Evolutionary conservation across 2,888 invertebrate genomes (phyloP).

Genomic region (Eupithecia subfuscata): DNA sequence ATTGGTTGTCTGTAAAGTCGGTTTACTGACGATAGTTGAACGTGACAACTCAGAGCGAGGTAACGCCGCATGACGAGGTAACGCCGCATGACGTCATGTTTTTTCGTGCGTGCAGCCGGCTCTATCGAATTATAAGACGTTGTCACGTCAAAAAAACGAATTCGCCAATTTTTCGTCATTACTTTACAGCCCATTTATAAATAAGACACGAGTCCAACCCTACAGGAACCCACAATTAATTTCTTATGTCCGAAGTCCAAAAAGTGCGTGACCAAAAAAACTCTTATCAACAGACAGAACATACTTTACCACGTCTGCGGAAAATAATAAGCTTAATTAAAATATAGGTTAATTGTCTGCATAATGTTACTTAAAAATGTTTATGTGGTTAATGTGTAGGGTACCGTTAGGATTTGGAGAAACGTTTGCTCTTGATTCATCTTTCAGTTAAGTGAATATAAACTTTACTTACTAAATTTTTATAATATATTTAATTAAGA

Average conservation of each 20-base stretch:
- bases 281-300: constrained; percentile 30
- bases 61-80: no score
- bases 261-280: constrained; percentile 35
- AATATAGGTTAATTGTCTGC: constrained; percentile 64
- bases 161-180: not conserved
- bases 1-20: no score
- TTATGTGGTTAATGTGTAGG: constrained; percentile 33
- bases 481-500: no score
- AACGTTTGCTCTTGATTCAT: not conserved
- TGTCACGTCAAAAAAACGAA: no score
- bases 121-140: no score
- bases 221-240: not conserved
- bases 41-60: no score
- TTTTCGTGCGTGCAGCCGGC: no score
- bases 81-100: no score
- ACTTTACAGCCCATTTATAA: not conserved
- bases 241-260: constrained; percentile 4
- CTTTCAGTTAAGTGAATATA: not conserved
- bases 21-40: no score
- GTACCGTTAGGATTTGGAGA: constrained; percentile 21
- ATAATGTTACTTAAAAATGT: constrained; percentile 49
- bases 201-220: constrained; percentile 12
- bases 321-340: constrained; percentile 56
- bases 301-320: constrained; percentile 35
- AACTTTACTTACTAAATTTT: no score